Evolutionary conservation across 2,888 invertebrate genomes (phyloP).

Genomic region (Phasia obesa): DNA sequence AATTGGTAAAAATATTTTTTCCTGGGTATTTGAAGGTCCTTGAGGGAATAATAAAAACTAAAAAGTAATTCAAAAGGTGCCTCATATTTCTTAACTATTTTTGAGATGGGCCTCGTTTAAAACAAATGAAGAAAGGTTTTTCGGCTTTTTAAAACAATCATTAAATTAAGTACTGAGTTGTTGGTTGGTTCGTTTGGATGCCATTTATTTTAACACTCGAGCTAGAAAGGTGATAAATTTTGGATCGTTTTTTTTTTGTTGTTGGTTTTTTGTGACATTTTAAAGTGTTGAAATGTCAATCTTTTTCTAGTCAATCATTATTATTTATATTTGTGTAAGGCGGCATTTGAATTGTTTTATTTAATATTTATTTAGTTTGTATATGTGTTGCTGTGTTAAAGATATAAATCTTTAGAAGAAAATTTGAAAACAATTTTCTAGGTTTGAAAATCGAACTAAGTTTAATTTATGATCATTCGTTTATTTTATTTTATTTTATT

Average conservation of each 20-base stretch:
- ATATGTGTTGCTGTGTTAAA: not conserved
- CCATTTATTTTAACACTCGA: slow-evolving; percentile 15
- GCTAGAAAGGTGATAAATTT: slow-evolving; percentile 72
- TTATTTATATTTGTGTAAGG: slow-evolving; percentile 57
- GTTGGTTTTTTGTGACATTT: slow-evolving; percentile 76
- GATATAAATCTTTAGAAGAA: slow-evolving; percentile 29
- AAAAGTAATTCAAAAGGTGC: too few species aligned
- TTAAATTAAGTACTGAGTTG: slow-evolving; percentile 38
- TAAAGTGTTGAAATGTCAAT: slow-evolving; percentile 81
- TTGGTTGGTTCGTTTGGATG: slow-evolving; percentile 1
- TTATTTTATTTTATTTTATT: not conserved
- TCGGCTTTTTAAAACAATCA: slow-evolving; percentile 33
- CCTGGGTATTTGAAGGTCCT: too few species aligned
- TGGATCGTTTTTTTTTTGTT: slow-evolving; percentile 14
- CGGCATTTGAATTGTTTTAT: slow-evolving; percentile 49
- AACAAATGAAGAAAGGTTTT: not conserved
- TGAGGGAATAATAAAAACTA: too few species aligned
- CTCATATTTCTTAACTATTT: too few species aligned
- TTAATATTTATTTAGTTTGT: slow-evolving; percentile 3
- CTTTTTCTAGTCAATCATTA: slow-evolving; percentile 70
- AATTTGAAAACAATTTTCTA: slow-evolving; percentile 56
- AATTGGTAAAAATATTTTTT: too few species aligned
- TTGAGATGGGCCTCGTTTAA: not conserved
- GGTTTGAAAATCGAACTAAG: slow-evolving; percentile 41
- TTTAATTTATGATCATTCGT: slow-evolving; percentile 61